These are phyloP conservation scores for Lamproptera curius DNA, from an alignment of 2,888 invertebrate species.

Conservation along the genomic window DNA sequence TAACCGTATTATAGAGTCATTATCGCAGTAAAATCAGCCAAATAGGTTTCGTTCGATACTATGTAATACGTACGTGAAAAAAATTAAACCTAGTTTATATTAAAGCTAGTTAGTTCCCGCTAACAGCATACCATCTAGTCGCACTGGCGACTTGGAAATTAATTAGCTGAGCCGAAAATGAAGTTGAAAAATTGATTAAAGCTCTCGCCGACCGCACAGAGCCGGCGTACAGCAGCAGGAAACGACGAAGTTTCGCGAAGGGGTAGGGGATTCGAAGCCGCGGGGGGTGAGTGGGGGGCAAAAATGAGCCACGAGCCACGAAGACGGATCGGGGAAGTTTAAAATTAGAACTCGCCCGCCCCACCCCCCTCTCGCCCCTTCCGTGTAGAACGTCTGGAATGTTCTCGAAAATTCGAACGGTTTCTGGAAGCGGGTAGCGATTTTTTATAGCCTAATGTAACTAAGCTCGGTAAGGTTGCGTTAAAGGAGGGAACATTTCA, in stretches of 20 bases:
- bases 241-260: conserved; percentile 37
- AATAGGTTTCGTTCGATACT: no score
- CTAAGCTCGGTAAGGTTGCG: neutral
- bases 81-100: no score
- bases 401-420: neutral
- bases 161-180: conserved; percentile 48
- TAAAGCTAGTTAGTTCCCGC: no score
- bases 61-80: no score
- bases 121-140: neutral
- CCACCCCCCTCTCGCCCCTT: conserved; percentile 4
- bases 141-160: conserved; percentile 28
- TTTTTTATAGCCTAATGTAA: neutral
- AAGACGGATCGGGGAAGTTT: conserved; percentile 55
- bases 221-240: conserved; percentile 39
- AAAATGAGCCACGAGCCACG: conserved; percentile 47
- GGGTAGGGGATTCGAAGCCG: conserved; percentile 24
- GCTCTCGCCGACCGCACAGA: conserved; percentile 48
- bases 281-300: conserved; percentile 36
- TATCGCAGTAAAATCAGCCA: no score
- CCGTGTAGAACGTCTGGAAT: conserved; percentile 5
- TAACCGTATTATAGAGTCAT: no score
- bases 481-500: no score
- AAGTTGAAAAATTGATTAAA: conserved; percentile 71
- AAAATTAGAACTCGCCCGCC: conserved; percentile 45
- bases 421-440: neutral